Evolutionary conservation across 2,797 vertebrate genomes (phyloP).

Genomic region (Fistularia tabacaria): DNA sequence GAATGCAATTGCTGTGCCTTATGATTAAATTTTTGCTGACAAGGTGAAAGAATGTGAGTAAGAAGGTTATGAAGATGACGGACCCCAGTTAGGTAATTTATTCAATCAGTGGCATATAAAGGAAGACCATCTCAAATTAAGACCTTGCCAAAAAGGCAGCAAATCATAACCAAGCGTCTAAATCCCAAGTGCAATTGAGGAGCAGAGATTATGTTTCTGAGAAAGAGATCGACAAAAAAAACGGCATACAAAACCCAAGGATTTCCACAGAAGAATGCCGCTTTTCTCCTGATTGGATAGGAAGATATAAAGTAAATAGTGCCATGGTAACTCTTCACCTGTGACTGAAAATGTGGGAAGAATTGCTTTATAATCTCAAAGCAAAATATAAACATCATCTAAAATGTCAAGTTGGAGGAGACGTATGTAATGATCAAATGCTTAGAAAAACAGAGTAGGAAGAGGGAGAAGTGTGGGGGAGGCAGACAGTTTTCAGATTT

Average conservation of each 20-base stretch:
- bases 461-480: constrained; percentile 13
- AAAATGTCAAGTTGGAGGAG: constrained; percentile 4
- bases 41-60: constrained; percentile 13
- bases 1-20: constrained; percentile 53
- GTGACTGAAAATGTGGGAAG: neutral
- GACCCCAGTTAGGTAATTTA: constrained; percentile 40
- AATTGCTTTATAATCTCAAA: constrained; percentile 9
- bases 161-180: constrained; percentile 25
- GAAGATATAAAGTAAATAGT: constrained; percentile 14
- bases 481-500: constrained; percentile 47
- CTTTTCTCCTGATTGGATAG: neutral
- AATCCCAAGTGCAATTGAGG: constrained; percentile 12
- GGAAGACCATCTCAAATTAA: constrained; percentile 21
- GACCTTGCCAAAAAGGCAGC: constrained; percentile 15
- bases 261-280: neutral
- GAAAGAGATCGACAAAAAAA: neutral
- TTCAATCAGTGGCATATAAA: constrained; percentile 17
- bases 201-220: constrained; percentile 1
- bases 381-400: neutral
- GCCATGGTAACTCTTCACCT: too few relatives aligned
- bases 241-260: neutral
- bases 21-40: constrained; percentile 61
- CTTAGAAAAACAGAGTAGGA: constrained; percentile 4
- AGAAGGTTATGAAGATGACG: constrained; percentile 16
- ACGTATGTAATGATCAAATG: neutral